Percentiles rank a stretch among this genome's conserved stretches.
Evolutionary conservation across 2,888 invertebrate genomes (phyloP).

Genomic region (Sphecodes monilicornis): DNA sequence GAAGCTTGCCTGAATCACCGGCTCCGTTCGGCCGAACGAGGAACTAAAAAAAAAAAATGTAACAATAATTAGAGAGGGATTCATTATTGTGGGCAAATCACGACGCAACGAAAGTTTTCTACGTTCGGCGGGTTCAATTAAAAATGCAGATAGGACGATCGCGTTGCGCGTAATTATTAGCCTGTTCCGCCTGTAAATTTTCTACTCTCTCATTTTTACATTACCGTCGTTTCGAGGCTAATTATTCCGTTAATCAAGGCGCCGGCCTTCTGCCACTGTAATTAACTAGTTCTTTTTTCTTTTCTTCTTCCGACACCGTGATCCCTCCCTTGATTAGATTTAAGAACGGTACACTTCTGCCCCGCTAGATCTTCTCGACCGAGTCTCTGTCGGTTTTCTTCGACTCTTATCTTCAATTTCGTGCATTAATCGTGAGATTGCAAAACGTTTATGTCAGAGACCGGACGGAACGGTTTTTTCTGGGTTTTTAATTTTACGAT

Average conservation of each 20-base stretch:
- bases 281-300: neutral
- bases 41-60: no score
- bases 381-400: neutral
- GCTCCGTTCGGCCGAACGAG: neutral
- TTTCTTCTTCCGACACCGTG: neutral
- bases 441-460: no score
- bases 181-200: neutral
- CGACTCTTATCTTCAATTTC: neutral
- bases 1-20: neutral
- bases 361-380: neutral
- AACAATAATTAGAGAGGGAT: conserved; percentile 9
- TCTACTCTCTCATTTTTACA: neutral
- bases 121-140: conserved; percentile 1
- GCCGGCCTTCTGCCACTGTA: neutral
- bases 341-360: neutral
- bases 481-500: neutral
- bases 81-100: conserved; percentile 12
- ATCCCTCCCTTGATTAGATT: neutral
- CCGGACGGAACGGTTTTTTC: no score
- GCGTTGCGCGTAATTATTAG: neutral
- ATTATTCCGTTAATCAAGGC: conserved; percentile 8
- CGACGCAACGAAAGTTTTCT: neutral
- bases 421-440: neutral
- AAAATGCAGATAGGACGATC: neutral
- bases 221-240: conserved; percentile 11